These are phyloP conservation scores for Coleophora deauratella DNA, from an alignment of 2,888 invertebrate genomes.

Conservation along the genomic window DNA sequence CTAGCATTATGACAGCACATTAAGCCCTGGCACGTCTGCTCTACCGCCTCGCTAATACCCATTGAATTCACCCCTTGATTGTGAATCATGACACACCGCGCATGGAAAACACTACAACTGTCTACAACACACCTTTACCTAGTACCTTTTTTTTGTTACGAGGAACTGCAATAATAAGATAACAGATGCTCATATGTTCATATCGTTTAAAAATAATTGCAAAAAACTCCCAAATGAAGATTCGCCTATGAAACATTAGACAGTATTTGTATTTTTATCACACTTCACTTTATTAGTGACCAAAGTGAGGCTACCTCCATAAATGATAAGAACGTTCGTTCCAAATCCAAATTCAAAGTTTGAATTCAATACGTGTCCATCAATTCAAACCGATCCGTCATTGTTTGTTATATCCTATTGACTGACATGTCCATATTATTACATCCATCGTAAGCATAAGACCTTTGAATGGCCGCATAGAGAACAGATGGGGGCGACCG, in stretches of 20 bases:
- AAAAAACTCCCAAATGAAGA: too few relatives aligned
- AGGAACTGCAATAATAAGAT: too few relatives aligned
- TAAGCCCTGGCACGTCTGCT: conserved; percentile 19
- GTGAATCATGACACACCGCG: conserved; percentile 8
- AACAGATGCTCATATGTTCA: too few relatives aligned
- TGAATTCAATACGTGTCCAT: conserved; percentile 5
- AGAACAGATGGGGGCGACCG: conserved; percentile 53
- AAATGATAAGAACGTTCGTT: not conserved
- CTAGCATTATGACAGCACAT: too few relatives aligned
- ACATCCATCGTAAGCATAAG: conserved; percentile 12
- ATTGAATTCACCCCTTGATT: conserved; percentile 21
- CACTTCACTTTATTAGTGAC: not conserved
- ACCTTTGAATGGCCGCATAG: conserved; percentile 38
- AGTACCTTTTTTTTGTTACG: too few relatives aligned
- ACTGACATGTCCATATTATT: not conserved
- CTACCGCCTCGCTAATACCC: conserved; percentile 19
- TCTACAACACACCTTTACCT: too few relatives aligned
- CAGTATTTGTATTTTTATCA: not conserved
- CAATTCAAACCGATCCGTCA: not conserved
- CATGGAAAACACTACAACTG: too few relatives aligned
- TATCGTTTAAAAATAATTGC: too few relatives aligned
- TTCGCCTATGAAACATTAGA: too few relatives aligned
- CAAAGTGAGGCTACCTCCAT: too few relatives aligned
- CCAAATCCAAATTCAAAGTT: not conserved
- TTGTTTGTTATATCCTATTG: too few relatives aligned